phyloP scores from a whole-genome alignment of 2,888 invertebrate species.

The Coenonympha arcania region DNA sequence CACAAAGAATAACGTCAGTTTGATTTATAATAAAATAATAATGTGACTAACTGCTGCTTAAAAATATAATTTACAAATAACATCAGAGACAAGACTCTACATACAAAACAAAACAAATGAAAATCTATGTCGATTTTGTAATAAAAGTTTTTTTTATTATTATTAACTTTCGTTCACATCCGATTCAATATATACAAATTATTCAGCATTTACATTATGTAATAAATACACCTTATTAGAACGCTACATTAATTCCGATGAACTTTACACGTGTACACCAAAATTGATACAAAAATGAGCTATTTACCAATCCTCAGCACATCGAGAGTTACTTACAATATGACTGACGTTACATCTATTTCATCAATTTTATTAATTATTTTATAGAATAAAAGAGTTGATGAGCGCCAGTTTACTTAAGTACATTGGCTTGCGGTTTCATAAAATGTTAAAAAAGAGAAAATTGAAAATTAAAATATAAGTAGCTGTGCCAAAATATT shows the following conservation, averaged over 20 bases:
- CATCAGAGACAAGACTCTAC: slow-evolving; percentile 69
- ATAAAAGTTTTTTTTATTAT: slow-evolving; percentile 71
- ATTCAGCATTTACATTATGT: slow-evolving; percentile 64
- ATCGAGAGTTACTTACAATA: slow-evolving; percentile 40
- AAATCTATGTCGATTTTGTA: slow-evolving; percentile 60
- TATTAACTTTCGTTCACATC: slow-evolving; percentile 64
- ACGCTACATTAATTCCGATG: slow-evolving; percentile 49
- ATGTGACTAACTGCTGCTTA: slow-evolving; percentile 14
- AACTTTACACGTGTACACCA: slow-evolving; percentile 54
- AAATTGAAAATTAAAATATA: too few relatives aligned
- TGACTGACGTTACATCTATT: slow-evolving; percentile 23
- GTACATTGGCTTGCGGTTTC: background rate
- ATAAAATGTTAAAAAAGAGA: too few relatives aligned
- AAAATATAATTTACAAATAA: slow-evolving; percentile 13
- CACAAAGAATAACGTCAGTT: slow-evolving; percentile 28
- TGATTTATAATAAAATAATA: slow-evolving; percentile 20
- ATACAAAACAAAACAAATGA: slow-evolving; percentile 45
- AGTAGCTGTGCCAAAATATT: too few relatives aligned
- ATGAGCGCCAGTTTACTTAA: background rate
- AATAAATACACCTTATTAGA: slow-evolving; percentile 57
- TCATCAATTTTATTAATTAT: slow-evolving; percentile 6
- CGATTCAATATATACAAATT: slow-evolving; percentile 73
- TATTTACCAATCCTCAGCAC: slow-evolving; percentile 39
- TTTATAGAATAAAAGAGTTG: slow-evolving; percentile 4
- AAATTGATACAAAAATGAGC: slow-evolving; percentile 58